These are phyloP conservation scores for Terebella lapidaria DNA, from an alignment of 2,888 invertebrate species.

Conservation along the genomic window DNA sequence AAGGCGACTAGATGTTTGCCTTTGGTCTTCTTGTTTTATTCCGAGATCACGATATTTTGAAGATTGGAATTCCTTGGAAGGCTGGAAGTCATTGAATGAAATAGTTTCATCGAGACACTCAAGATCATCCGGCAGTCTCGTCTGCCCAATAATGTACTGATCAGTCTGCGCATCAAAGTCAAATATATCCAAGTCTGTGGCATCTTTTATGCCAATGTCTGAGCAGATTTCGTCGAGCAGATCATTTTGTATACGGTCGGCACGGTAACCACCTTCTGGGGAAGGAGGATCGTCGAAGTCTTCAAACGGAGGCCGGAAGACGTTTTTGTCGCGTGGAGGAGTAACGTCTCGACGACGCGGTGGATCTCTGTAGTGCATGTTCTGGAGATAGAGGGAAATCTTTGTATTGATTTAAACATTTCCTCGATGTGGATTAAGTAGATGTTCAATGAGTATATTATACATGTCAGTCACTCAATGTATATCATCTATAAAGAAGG, in stretches of 20 bases:
- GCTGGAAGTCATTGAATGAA: conserved; percentile 17
- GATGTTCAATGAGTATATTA: too few relatives aligned
- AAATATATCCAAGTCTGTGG: conserved; percentile 50
- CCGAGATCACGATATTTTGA: neutral
- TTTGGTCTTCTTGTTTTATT: neutral
- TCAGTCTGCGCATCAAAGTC: conserved; percentile 27
- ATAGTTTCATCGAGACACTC: conserved; percentile 20
- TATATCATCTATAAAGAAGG: too few relatives aligned
- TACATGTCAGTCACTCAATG: too few relatives aligned
- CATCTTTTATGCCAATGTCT: conserved; percentile 52
- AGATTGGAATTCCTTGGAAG: neutral
- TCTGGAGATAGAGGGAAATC: neutral
- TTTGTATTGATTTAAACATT: too few relatives aligned
- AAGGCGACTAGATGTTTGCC: neutral
- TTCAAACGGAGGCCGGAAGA: neutral
- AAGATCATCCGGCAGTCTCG: conserved; percentile 8
- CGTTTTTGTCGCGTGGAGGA: neutral
- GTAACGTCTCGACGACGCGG: neutral
- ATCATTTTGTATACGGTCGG: conserved; percentile 22
- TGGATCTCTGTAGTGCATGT: neutral
- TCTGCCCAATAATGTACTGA: neutral
- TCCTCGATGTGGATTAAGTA: too few relatives aligned
- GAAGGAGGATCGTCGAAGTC: conserved; percentile 2
- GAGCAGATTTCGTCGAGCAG: conserved; percentile 48
- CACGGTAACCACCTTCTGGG: neutral